A percentile compares a stretch with the other conserved stretches of the same genome.
Conservation (phyloP, 2,797 vertebrate species). For the Poecilia picta region DNA sequence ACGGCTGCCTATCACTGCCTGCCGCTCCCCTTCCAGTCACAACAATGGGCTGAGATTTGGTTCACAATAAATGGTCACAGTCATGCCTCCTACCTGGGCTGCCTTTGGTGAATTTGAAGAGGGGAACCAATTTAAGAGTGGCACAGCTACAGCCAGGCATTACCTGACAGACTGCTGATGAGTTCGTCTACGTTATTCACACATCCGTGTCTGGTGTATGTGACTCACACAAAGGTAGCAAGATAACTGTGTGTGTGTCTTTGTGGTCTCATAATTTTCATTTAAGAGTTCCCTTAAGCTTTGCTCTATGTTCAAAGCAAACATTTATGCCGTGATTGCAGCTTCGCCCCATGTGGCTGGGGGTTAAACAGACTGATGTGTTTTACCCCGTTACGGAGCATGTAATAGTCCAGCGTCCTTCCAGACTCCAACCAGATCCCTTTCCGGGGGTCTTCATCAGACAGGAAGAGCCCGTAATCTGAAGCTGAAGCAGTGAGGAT, state of each 20-base stretch:
- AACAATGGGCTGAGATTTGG: slow-evolving; percentile 66
- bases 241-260: slow-evolving; percentile 4
- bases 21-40: slow-evolving; percentile 49
- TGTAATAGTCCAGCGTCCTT: slow-evolving; percentile 97
- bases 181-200: slow-evolving; percentile 20
- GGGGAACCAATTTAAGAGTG: slow-evolving; percentile 48
- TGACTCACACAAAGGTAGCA: slow-evolving; percentile 7
- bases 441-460: slow-evolving; percentile 97
- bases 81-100: slow-evolving; percentile 65
- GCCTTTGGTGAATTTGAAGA: slow-evolving; percentile 63
- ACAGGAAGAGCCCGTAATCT: slow-evolving; percentile 96
- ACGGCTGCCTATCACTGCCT: slow-evolving; percentile 65
- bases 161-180: slow-evolving; percentile 20
- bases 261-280: not conserved
- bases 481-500: slow-evolving; percentile 81
- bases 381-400: slow-evolving; percentile 97
- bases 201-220: slow-evolving; percentile 5
- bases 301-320: slow-evolving; percentile 20
- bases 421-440: slow-evolving; percentile 99
- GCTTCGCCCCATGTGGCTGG: slow-evolving; percentile 6
- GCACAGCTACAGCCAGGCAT: slow-evolving; percentile 41
- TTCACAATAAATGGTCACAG: slow-evolving; percentile 72
- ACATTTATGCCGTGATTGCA: not conserved
- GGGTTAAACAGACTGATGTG: slow-evolving; percentile 6
- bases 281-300: slow-evolving; percentile 5